Percentiles rank a stretch among this genome's conserved stretches.
Conservation (phyloP, 2,797 vertebrate genomes). For the Onychomys arenicola region DNA sequence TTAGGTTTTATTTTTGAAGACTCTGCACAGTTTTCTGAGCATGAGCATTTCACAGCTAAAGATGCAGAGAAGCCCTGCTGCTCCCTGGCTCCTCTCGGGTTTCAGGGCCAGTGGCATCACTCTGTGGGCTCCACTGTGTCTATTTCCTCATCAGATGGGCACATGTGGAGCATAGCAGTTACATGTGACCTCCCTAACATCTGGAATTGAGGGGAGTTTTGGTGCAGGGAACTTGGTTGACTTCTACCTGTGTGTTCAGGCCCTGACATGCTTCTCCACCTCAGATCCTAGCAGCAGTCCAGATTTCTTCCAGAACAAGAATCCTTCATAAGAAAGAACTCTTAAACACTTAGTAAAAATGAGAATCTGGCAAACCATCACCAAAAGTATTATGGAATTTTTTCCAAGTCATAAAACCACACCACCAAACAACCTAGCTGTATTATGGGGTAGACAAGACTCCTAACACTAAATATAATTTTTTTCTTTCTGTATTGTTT, state of each 20-base stretch:
- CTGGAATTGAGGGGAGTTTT: background rate
- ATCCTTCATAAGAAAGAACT: background rate
- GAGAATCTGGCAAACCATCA: background rate
- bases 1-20: conserved; percentile 6
- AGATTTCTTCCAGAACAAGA: background rate
- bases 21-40: background rate
- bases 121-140: background rate
- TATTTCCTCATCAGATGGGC: background rate
- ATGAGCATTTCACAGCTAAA: background rate
- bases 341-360: background rate
- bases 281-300: background rate
- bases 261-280: background rate
- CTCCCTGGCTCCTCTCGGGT: background rate
- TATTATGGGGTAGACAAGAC: background rate
- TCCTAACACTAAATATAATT: background rate
- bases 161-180: background rate
- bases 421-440: background rate
- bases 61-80: background rate
- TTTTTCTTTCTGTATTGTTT: background rate
- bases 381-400: background rate
- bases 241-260: background rate
- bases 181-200: background rate
- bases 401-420: background rate
- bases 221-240: background rate
- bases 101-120: background rate